Evolutionary conservation across 2,113 vertebrate genomes (phyloP), one percentile per base, ranked within the genome.

Genomic region (Pandion haliaetus): DNA sequence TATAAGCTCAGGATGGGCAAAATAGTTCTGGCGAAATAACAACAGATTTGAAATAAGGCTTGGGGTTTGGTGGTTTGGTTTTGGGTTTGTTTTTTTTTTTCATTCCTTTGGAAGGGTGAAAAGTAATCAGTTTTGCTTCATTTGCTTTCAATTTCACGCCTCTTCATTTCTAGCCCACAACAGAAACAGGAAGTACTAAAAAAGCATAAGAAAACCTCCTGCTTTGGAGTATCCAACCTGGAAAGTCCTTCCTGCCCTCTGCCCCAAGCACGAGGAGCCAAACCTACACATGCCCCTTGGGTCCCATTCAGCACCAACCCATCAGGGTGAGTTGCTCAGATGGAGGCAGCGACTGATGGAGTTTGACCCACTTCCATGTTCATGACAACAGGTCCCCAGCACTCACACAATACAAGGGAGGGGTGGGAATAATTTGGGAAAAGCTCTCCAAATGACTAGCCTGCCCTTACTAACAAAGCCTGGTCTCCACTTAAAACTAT

Each of bases 101-200:
- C 13, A 9, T 78, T 82, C 70, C 66, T 80, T 45, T 44, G 61
- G 29, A 88, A 89, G 66, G 57, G 62, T 79, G 76, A 65, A 74
- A 95, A 93, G 42, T 38, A 88, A 95, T 88, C 81, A 59, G 76
- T 50, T 88, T 49, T 74, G 91, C 84, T 88, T 85, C 59, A 54
- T 74, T 96, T 93, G 65, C 55, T 95, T 82, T 82, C 88, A 74
- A 82, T 95, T 95, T 93, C 87, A 91, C 3, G 23, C 87, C 84
- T 93, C 61, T 74, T 61, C 55, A 36, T 80, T 91, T 36, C 84
- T 55, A 76, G 65, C 49, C 90, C 57, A 16, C 25, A 69, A 61
- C 59, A 52, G 80, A 73, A 85, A n/a, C 7, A n/a, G 49, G 34
- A 82, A 44, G 13, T 10, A 40, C 59, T 44, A 34, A 65, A 83